Evolutionary conservation across 1,140 invertebrate genomes (phyloP).

Genomic region (Acromyrmex echinatior): DNA sequence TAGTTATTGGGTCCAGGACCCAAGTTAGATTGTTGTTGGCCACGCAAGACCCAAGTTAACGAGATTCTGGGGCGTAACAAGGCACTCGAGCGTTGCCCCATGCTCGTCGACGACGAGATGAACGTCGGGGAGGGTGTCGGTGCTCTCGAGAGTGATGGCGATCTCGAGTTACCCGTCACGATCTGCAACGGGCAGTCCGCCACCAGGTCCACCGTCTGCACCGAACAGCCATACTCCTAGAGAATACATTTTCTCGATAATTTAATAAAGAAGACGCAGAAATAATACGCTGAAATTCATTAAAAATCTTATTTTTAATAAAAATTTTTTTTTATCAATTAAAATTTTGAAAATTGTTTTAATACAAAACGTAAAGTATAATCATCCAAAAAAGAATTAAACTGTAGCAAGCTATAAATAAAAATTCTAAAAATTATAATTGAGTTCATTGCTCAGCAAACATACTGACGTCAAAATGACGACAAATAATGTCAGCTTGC

Average conservation of each 20-base stretch:
- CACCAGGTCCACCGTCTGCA: conserved; percentile 82
- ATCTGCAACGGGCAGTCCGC: conserved; percentile 78
- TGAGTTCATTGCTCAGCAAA: too few relatives aligned
- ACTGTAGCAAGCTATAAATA: neutral
- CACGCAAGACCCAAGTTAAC: conserved; percentile 90
- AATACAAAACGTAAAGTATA: neutral
- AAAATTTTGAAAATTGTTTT: neutral
- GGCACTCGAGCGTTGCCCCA: conserved; percentile 87
- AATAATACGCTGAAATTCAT: neutral
- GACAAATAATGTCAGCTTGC: too few relatives aligned
- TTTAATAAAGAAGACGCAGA: neutral
- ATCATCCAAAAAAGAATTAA: neutral
- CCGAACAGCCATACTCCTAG: conserved; percentile 78
- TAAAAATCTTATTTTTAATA: neutral
- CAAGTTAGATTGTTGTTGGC: conserved; percentile 85
- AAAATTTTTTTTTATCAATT: neutral
- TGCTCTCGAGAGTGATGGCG: conserved; percentile 70
- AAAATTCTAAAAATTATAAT: too few relatives aligned
- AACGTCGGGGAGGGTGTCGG: conserved; percentile 52
- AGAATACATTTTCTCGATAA: neutral
- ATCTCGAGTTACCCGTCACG: conserved; percentile 71
- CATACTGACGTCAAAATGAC: too few relatives aligned
- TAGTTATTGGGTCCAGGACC: conserved; percentile 62
- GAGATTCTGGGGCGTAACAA: conserved; percentile 90
- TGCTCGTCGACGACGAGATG: conserved; percentile 74